phyloP scores from a whole-genome alignment of 2,113 vertebrate genomes.

The Nesospiza acunhae region DNA sequence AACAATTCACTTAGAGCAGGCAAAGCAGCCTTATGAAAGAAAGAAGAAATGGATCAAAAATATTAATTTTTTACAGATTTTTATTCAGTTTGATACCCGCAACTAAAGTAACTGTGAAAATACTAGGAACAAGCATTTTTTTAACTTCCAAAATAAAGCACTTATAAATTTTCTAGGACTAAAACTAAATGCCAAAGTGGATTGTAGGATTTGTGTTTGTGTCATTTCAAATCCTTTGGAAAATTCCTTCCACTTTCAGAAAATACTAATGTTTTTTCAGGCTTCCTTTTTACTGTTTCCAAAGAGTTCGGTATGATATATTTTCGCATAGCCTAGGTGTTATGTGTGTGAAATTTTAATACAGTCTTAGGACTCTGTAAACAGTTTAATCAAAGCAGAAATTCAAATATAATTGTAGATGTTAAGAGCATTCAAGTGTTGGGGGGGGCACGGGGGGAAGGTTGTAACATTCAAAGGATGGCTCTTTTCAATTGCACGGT shows the following conservation, averaged over 20 bases:
- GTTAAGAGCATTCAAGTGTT: neutral
- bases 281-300: neutral
- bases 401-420: neutral
- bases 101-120: neutral
- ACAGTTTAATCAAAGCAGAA: neutral
- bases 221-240: neutral
- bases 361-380: neutral
- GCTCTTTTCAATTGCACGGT: neutral
- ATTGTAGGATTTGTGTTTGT: neutral
- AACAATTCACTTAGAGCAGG: neutral
- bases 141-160: neutral
- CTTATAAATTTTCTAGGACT: neutral
- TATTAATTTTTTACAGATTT: neutral
- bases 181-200: neutral
- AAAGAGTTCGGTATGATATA: neutral
- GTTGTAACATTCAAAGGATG: neutral
- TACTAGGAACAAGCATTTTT: neutral
- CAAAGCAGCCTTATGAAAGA: neutral
- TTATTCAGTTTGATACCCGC: neutral
- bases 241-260: neutral
- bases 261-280: neutral
- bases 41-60: neutral
- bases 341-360: neutral
- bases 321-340: neutral
- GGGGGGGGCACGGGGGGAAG: accelerated